A percentile compares a stretch with the other conserved stretches of the same genome.
Evolutionary conservation across 2,113 vertebrate genomes (phyloP).

Genomic region (Fulmarus glacialis): DNA sequence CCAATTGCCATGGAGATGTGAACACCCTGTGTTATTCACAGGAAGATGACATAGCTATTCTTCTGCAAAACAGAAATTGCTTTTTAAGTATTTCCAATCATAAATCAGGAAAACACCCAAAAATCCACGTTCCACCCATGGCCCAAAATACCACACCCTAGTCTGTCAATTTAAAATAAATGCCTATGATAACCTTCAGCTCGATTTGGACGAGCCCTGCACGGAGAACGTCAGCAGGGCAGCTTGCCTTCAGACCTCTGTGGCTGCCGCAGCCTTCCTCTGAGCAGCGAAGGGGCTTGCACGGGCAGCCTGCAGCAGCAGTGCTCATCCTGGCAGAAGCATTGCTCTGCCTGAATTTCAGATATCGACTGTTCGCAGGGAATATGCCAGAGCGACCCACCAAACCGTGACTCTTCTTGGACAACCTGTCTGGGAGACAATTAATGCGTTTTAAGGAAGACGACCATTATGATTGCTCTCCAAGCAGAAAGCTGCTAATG

Average conservation of each 20-base stretch:
- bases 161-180: conserved; percentile 9
- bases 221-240: neutral
- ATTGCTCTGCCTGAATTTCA: neutral
- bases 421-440: neutral
- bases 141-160: conserved; percentile 8
- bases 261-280: neutral
- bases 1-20: conserved; percentile 60
- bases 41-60: conserved; percentile 66
- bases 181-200: neutral
- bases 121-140: neutral
- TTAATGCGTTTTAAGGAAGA: neutral
- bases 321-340: neutral
- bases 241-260: neutral
- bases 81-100: conserved; percentile 64
- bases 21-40: conserved; percentile 65
- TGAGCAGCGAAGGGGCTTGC: neutral
- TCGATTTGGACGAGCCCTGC: neutral
- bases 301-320: neutral
- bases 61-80: conserved; percentile 56
- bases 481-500: neutral
- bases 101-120: conserved; percentile 55
- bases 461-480: neutral
- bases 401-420: neutral
- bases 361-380: rapidly evolving
- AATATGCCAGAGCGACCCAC: neutral